Base-by-base conservation (phyloP, 2,113 vertebrate species). In the Hippocampus abdominalis region DNA sequence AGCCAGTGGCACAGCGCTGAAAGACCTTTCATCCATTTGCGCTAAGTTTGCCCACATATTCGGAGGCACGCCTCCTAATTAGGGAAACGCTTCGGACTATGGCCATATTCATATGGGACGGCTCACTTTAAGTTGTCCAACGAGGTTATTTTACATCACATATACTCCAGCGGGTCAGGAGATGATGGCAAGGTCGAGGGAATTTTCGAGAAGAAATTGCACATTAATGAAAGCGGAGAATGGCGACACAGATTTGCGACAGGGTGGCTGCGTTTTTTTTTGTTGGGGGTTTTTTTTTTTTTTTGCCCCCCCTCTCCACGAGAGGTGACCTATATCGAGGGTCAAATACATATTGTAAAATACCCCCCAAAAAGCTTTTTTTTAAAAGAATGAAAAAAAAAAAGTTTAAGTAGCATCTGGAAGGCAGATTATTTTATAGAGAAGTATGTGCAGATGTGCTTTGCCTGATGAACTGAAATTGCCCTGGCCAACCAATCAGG, bases 21-120 rank as follows among this genome's bases (percentile, higher is more conserved):
- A 89, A 91, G 87, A 91, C 90, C 90, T 92, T 92, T 91, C n/a
- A 86, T 89, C 90, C 88, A 92, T 92, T 92, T 92, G 84, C 79
- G 62, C 90, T 92, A 92, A 93, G 89, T 92, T 91, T 84, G 77
- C 76, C 75, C 81, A 89, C 84, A 89, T 90, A 93, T 92, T 93
- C 91, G 74, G 83, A 83, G 88, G 82, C 90, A 92, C 92, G 92
- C 85, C 86, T 76, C 81, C 84, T 89, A 92, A 92, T 92, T 92
- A 92, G 89, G 89, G 81, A 87, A 88, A 87, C 83, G 87, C 79
- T 84, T 91, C 88, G 81, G 84, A 82, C 89, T 87, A 81, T 77
- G 86, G 86, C 81, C 88, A 81, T 90, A 90, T 90, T 91, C 89
- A 87, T 88, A 89, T 87, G 89, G 90, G 89, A 91, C 90, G 85